Conservation (phyloP, 1,140 invertebrate species). For the Adoxophyes honmai region DNA sequence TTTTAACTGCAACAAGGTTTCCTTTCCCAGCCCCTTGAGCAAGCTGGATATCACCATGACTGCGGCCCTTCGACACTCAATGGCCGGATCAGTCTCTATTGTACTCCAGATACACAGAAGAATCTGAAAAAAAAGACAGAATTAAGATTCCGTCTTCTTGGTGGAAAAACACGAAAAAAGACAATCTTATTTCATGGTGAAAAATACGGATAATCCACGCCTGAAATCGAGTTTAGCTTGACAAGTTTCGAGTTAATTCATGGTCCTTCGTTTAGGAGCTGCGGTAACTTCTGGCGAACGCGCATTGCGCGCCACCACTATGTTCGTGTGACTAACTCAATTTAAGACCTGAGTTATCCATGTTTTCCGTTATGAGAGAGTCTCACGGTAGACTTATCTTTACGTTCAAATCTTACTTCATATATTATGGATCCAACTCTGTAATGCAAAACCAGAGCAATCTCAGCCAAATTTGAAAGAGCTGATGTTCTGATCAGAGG, state of each 20-base stretch:
- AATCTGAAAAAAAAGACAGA: conserved; percentile 78
- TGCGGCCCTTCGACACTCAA: conserved; percentile 87
- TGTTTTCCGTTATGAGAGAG: no score
- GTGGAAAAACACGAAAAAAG: no score
- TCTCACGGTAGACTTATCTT: not conserved
- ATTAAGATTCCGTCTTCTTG: no score
- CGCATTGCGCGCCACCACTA: no score
- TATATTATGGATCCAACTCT: conserved; percentile 83
- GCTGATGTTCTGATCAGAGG: conserved; percentile 87
- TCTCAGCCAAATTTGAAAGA: conserved; percentile 90
- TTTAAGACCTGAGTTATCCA: no score
- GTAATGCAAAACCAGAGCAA: conserved; percentile 87
- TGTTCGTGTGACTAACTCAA: no score
- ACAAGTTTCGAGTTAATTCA: no score
- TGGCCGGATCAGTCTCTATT: conserved; percentile 82
- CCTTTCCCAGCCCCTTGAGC: conserved; percentile 84
- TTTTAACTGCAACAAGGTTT: conserved; percentile 81
- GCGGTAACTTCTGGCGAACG: no score
- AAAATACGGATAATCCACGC: no score
- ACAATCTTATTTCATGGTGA: no score
- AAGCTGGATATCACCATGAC: conserved; percentile 85
- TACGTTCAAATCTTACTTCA: conserved; percentile 84
- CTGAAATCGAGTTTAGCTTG: no score
- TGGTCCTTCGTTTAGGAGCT: no score
- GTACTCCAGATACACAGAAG: conserved; percentile 83